phyloP scores from a whole-genome alignment of 2,113 vertebrate genomes.

The Notechis scutatus region DNA sequence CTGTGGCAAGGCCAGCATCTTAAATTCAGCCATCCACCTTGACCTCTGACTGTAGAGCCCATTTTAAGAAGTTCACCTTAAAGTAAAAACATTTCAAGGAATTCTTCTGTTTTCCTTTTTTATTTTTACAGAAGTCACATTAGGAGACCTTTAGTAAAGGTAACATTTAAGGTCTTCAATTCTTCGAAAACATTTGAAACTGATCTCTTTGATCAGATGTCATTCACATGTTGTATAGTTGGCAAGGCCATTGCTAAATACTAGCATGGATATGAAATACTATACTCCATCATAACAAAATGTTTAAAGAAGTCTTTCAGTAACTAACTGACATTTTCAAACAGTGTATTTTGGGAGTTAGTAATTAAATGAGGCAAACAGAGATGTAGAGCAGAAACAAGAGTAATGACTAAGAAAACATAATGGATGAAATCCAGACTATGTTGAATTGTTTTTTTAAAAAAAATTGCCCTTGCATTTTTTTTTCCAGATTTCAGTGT shows the following conservation, averaged over 20 bases:
- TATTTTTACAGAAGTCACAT: background rate
- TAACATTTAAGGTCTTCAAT: background rate
- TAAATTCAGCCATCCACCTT: background rate
- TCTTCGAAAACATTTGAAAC: background rate
- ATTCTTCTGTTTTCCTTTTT: background rate
- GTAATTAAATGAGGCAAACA: conserved; percentile 43
- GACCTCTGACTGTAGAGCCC: background rate
- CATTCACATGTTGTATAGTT: background rate
- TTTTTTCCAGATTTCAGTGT: background rate
- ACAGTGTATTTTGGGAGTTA: conserved; percentile 29
- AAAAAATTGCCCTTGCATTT: background rate
- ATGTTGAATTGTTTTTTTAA: background rate
- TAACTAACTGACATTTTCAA: conserved; percentile 44
- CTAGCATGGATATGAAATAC: conserved; percentile 1
- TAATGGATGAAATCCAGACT: conserved; percentile 43
- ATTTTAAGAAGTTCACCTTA: background rate
- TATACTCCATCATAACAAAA: conserved; percentile 13
- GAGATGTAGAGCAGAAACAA: conserved; percentile 30
- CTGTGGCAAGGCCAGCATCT: background rate
- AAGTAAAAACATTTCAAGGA: background rate
- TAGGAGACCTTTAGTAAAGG: background rate
- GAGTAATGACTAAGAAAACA: conserved; percentile 40
- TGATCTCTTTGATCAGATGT: background rate
- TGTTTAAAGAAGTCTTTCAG: conserved; percentile 44
- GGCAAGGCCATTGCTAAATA: conserved; percentile 35